These are phyloP conservation scores for Tetraodon nigroviridis DNA, from an alignment of 2,113 vertebrate species.

Conservation along the genomic window DNA sequence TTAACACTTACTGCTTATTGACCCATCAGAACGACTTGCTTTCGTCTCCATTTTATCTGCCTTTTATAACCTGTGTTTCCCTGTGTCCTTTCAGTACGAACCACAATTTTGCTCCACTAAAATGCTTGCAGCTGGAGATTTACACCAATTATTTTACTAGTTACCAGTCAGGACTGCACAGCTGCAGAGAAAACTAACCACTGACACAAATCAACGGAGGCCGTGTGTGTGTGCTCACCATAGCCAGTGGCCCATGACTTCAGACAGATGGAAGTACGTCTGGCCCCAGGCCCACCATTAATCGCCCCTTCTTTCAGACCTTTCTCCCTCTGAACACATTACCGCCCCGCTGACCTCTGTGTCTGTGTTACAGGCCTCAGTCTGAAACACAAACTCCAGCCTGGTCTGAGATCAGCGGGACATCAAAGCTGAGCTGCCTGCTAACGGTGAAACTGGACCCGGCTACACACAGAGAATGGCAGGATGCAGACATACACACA, in stretches of 20 bases:
- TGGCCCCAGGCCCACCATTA: constrained; percentile 18
- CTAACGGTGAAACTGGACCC: constrained; percentile 56
- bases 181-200: not conserved
- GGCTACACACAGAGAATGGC: constrained; percentile 36
- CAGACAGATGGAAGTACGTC: constrained; percentile 30
- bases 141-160: constrained; percentile 1
- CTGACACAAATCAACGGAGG: constrained; percentile 3
- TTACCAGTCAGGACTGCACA: not conserved
- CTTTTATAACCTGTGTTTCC: constrained; percentile 4
- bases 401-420: constrained; percentile 3
- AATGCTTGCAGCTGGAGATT: not conserved
- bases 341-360: constrained; percentile 29
- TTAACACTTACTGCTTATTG: constrained; percentile 20
- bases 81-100: not conserved
- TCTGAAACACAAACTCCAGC: constrained; percentile 46
- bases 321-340: constrained; percentile 3
- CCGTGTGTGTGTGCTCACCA: constrained; percentile 21
- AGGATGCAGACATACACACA: constrained; percentile 20
- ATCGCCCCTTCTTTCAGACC: constrained; percentile 4
- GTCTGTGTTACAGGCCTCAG: constrained; percentile 38
- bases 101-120: not conserved
- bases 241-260: constrained; percentile 25
- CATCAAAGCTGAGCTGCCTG: constrained; percentile 55
- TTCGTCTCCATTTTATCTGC: not conserved
- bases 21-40: constrained; percentile 10